Percentiles rank a stretch among this genome's conserved stretches.
Conservation (phyloP, 2,888 invertebrate species). For the Asteroscopus sphinx region DNA sequence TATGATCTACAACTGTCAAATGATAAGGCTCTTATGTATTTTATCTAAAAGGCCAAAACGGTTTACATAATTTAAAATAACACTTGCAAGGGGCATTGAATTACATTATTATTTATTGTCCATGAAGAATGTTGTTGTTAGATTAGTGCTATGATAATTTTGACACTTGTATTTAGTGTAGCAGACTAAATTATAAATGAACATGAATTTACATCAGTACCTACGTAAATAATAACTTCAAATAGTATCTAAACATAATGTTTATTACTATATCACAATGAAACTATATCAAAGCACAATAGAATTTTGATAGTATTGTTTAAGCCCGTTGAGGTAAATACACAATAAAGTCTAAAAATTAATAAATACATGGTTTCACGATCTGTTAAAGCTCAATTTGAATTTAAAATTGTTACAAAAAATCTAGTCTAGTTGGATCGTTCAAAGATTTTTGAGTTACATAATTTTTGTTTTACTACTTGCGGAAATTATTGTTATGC, state of each 20-base stretch:
- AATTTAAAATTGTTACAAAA: background rate
- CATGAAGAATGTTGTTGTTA: slow-evolving; percentile 23
- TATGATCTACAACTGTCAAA: slow-evolving; percentile 29
- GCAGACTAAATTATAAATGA: background rate
- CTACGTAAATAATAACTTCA: background rate
- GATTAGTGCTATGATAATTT: slow-evolving; percentile 25
- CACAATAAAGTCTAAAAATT: background rate
- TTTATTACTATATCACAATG: background rate
- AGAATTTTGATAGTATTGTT: background rate
- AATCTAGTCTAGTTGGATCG: background rate
- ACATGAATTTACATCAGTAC: background rate
- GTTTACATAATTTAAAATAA: slow-evolving; percentile 54
- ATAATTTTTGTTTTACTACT: slow-evolving; percentile 2
- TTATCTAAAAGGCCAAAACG: slow-evolving; percentile 52
- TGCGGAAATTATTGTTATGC: background rate
- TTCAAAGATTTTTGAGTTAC: background rate
- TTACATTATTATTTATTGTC: slow-evolving; percentile 30
- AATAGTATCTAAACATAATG: background rate
- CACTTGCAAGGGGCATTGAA: slow-evolving; percentile 32
- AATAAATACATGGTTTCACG: background rate
- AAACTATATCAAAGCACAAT: slow-evolving; percentile 1
- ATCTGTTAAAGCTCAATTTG: background rate
- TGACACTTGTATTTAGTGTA: background rate
- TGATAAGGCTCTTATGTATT: slow-evolving; percentile 42
- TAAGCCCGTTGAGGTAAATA: background rate